These are phyloP conservation scores for Cacatua alba DNA, from an alignment of 2,113 vertebrate genomes.

Conservation along the genomic window DNA sequence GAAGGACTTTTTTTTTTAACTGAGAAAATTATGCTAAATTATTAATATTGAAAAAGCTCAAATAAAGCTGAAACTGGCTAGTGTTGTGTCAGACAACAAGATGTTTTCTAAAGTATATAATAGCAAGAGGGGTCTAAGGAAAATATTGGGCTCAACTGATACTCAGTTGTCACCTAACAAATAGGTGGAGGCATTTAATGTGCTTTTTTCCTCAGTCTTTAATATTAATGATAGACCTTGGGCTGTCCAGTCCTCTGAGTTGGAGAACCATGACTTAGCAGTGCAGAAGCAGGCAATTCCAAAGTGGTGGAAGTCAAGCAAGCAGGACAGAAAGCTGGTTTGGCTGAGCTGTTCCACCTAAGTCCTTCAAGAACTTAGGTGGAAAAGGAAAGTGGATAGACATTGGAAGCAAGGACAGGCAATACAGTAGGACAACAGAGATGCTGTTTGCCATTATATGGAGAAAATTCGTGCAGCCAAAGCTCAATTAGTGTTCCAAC, in stretches of 20 bases:
- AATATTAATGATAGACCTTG: too few relatives aligned
- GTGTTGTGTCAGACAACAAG: neutral
- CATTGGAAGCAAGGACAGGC: too few relatives aligned
- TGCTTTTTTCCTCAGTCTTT: too few relatives aligned
- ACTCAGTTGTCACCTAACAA: too few relatives aligned
- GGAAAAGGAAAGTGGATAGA: neutral
- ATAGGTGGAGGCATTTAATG: too few relatives aligned
- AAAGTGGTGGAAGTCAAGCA: neutral
- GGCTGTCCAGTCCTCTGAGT: too few relatives aligned
- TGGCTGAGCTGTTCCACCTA: neutral
- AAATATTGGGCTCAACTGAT: neutral
- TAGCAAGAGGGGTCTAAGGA: neutral
- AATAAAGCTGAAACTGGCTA: neutral
- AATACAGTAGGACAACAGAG: accelerated
- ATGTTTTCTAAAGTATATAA: neutral
- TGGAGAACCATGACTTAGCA: too few relatives aligned
- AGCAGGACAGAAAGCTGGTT: accelerated
- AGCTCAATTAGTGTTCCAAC: neutral
- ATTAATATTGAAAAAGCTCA: neutral
- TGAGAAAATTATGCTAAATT: neutral
- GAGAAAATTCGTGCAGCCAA: neutral
- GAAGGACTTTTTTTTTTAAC: neutral
- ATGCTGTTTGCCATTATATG: neutral
- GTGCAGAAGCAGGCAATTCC: too few relatives aligned
- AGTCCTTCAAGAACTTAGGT: neutral